A percentile compares a stretch with the other conserved stretches of the same genome.
Evolutionary conservation across 2,888 invertebrate genomes (phyloP).

Genomic region (Lathronympha strigana): DNA sequence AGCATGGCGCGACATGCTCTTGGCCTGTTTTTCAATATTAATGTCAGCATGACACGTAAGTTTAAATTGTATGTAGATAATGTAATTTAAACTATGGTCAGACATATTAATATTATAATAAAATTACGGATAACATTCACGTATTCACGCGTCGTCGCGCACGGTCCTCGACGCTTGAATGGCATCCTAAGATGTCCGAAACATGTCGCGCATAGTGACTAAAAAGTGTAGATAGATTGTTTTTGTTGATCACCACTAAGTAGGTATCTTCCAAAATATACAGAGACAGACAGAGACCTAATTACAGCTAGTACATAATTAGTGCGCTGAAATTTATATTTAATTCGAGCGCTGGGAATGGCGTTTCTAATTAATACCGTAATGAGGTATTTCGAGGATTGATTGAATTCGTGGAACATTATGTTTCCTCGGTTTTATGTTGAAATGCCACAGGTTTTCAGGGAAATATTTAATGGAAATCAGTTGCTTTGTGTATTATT

Average conservation of each 20-base stretch:
- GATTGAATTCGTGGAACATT: not conserved
- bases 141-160: no score
- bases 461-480: not conserved
- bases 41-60: no score
- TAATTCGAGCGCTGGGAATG: not conserved
- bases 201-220: no score
- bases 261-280: not conserved
- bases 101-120: no score
- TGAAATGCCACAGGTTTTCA: not conserved
- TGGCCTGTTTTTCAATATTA: no score
- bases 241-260: not conserved
- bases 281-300: not conserved
- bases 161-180: no score
- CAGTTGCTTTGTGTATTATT: not conserved
- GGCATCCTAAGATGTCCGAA: no score
- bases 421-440: not conserved
- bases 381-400: slow-evolving; percentile 9
- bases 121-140: no score
- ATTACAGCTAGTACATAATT: not conserved
- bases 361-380: slow-evolving; percentile 7
- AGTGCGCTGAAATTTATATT: not conserved
- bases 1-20: no score
- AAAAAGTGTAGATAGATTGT: no score
- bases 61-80: no score
- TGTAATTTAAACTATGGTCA: no score